Evolutionary conservation across 2,797 vertebrate species (phyloP), one percentile per base, ranked within the genome.

Genomic region (Crenichthys baileyi): DNA sequence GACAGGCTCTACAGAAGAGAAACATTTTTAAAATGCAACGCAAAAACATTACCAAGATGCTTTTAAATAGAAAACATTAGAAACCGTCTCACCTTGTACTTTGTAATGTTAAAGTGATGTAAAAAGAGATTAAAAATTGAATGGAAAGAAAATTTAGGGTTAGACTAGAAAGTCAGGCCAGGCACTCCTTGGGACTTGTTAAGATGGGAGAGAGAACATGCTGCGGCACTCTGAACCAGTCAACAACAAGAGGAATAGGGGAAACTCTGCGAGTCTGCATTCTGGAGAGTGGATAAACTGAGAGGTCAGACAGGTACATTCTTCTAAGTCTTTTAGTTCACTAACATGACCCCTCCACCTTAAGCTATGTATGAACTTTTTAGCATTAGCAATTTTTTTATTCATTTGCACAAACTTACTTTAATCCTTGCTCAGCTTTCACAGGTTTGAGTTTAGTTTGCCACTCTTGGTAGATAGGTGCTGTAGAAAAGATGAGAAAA

Each of bases 381-480:
- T 70, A 36, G 41, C 9, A 61, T 81, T 39, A 72, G 50, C 22
- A 55, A 85, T 70, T 31, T 75, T 75, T 73, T 51, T 75, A 71
- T 55, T 76, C 8, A n/a, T 46, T 11, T 73, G 12, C 74, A 51
- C 36, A 68, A 61, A 92, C 94, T 94, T 91, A 96, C 96, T 81
- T 88, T 18, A 81, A 44, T 72, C 55, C 20, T 1, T 20, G 80
- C 61, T 88, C 92, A 2, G 85, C 85, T 60, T 88, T 87, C 81
- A 95, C 90, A 0, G 96, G 95, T 81, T 94, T 95, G 82, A 96
- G 61, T 31, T 71, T 93, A 53, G 95, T 88, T 80, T 96, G 95
- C 95, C 94, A 95, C 0, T 94, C 91, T 0, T 22, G 68, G 26
- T 73, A 87, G 70, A 87, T 73, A 12, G 74, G 15, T 85, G 85